Conservation (phyloP, 1,140 invertebrate species). For the Drosophila fuyamai region DNA sequence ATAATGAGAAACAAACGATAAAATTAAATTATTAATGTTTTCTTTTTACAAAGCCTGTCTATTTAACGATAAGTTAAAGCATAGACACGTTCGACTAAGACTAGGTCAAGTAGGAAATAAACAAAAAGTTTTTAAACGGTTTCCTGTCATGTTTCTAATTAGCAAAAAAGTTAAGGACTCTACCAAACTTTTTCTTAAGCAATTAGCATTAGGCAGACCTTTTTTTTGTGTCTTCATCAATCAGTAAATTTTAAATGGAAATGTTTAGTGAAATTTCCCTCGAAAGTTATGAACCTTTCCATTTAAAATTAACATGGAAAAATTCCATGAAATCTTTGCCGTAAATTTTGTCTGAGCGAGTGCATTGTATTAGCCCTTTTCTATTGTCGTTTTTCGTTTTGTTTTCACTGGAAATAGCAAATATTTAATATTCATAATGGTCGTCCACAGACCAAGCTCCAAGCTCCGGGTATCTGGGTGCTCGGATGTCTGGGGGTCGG, state of each 20-base stretch:
- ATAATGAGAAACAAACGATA: not conserved
- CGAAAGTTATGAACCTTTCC: too few relatives aligned
- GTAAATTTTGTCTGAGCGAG: not conserved
- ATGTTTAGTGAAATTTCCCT: not conserved
- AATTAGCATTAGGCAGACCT: too few relatives aligned
- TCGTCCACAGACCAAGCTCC: slow-evolving; percentile 23
- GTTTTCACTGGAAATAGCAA: slow-evolving; percentile 40
- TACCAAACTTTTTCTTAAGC: too few relatives aligned
- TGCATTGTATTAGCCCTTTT: slow-evolving; percentile 24
- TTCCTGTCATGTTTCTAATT: slow-evolving; percentile 4
- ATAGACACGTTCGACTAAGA: not conserved
- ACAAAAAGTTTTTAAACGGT: not conserved
- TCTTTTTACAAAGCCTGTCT: not conserved
- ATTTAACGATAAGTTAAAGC: not conserved
- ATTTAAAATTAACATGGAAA: too few relatives aligned
- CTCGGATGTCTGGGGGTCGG: slow-evolving; percentile 8
- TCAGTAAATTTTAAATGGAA: not conserved
- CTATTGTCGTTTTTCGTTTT: slow-evolving; percentile 27
- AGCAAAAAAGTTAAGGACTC: not conserved
- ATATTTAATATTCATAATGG: slow-evolving; percentile 77
- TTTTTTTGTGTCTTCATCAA: not conserved
- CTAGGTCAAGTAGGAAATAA: not conserved
- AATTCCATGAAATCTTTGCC: not conserved
- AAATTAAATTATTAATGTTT: not conserved
- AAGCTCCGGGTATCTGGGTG: not conserved